Base-by-base conservation (phyloP, 2,797 vertebrate species). In the Garrulus glandarius region DNA sequence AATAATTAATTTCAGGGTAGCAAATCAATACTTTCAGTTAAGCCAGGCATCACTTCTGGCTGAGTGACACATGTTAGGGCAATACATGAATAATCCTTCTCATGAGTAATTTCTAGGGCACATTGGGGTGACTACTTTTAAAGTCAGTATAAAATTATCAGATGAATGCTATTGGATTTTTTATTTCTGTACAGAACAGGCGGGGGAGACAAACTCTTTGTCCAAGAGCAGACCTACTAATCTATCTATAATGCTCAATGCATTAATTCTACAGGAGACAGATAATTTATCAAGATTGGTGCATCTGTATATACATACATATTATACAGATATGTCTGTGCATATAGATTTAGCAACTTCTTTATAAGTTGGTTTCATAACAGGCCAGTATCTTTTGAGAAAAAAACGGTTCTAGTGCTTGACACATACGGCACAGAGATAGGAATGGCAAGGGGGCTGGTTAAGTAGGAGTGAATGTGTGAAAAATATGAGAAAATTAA, bases 51-150 rank as follows among this genome's bases (percentile, higher is more conserved):
- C 65, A 30, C 30, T 95, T 57, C 69, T 95, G 70, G 3, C 53
- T 92, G 92, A 96, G 49, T 83, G 93, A 64, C 80, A 89, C 63
- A 41, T 67, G 46, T 71, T 64, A 93, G 68, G 88, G 84, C 59
- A 81, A 43, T 71, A 92, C 36, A 79, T 50, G 79, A 84, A 86
- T 93, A 87, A 84, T 80, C 44, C 12, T 82, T 82, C 79, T 61
- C n/a, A 76, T 44, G 36, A 93, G 76, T 52, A 72, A 67, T 91
- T 95, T 84, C 77, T 95, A 79, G 80, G 76, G 83, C 55, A 86
- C n/a, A 10, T 15, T 82, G 56, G 17, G 50, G 36, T 87, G 59
- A 47, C 79, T 84, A 30, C 11, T 78, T 89, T 89, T 53, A 68
- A 80, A 90, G 67, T 82, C 55, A 47, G 59, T 80, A 36, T 70